These are phyloP conservation scores for Pseudocheirus occidentalis DNA, from an alignment of 2,797 vertebrate species.

Conservation along the genomic window DNA sequence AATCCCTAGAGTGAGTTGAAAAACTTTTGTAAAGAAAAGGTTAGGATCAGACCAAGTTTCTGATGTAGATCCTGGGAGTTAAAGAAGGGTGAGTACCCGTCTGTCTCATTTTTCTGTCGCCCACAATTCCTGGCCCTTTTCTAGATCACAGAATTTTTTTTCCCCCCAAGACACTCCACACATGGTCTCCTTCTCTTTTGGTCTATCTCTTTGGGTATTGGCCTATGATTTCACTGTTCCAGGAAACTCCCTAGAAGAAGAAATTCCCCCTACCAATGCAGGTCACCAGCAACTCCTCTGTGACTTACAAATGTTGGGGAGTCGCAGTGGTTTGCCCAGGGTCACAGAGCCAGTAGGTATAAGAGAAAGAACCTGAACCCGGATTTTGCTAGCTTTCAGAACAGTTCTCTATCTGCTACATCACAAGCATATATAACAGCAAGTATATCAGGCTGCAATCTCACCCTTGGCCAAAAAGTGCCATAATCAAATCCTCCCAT, in stretches of 20 bases:
- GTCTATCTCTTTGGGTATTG: not conserved
- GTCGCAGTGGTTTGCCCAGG: not conserved
- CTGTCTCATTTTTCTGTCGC: not conserved
- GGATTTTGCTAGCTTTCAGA: not conserved
- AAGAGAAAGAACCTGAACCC: not conserved
- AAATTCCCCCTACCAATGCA: not conserved
- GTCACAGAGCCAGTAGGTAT: too few species aligned
- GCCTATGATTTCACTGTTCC: not conserved
- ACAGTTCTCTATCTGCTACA: not conserved
- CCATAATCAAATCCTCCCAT: not conserved
- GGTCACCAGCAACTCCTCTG: not conserved
- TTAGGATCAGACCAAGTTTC: not conserved
- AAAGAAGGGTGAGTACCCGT: not conserved
- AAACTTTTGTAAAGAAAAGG: not conserved
- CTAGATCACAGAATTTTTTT: not conserved
- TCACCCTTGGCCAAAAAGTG: too few species aligned
- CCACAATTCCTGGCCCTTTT: not conserved
- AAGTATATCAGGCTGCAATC: too few species aligned
- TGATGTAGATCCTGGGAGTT: not conserved
- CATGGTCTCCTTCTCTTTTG: not conserved
- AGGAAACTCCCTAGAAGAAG: not conserved
- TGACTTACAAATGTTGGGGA: not conserved
- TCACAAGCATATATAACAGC: not conserved
- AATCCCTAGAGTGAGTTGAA: not conserved
- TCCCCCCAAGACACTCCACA: not conserved